Conservation (phyloP, 2,888 invertebrate genomes). For the Cheilosia soror region DNA sequence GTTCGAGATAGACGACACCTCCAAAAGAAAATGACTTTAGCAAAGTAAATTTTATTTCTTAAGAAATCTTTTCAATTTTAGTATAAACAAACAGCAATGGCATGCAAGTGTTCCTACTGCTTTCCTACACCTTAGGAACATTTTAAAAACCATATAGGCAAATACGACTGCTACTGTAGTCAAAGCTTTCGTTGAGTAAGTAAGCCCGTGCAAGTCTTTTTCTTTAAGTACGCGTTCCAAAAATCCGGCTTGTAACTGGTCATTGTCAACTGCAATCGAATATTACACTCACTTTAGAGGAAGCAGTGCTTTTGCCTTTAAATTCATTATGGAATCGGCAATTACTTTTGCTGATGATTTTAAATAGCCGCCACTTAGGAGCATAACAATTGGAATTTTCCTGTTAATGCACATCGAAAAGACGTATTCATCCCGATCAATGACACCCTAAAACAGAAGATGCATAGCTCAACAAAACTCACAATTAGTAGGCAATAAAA, state of each 20-base stretch:
- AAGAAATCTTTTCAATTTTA: background rate
- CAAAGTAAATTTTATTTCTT: background rate
- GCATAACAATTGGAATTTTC: slow-evolving; percentile 92
- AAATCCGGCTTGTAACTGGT: background rate
- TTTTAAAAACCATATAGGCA: background rate
- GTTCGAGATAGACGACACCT: too few relatives aligned
- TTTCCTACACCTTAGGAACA: background rate
- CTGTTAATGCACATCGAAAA: slow-evolving; percentile 88
- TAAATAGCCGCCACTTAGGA: slow-evolving; percentile 94
- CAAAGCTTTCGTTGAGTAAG: background rate
- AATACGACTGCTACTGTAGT: background rate
- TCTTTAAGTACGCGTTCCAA: slow-evolving; percentile 21
- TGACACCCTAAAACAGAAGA: slow-evolving; percentile 88
- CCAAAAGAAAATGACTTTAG: too few relatives aligned
- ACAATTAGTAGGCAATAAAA: background rate
- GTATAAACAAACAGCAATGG: background rate
- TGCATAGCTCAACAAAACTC: background rate
- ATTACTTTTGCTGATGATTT: slow-evolving; percentile 91
- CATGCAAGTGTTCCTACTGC: background rate
- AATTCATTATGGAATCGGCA: slow-evolving; percentile 92
- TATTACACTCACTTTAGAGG: slow-evolving; percentile 17
- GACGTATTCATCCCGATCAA: slow-evolving; percentile 92
- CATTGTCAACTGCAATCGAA: background rate
- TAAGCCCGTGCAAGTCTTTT: background rate
- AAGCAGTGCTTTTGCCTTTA: slow-evolving; percentile 87